Evolutionary conservation across 2,797 vertebrate species (phyloP).

Genomic region (Furcifer pardalis): DNA sequence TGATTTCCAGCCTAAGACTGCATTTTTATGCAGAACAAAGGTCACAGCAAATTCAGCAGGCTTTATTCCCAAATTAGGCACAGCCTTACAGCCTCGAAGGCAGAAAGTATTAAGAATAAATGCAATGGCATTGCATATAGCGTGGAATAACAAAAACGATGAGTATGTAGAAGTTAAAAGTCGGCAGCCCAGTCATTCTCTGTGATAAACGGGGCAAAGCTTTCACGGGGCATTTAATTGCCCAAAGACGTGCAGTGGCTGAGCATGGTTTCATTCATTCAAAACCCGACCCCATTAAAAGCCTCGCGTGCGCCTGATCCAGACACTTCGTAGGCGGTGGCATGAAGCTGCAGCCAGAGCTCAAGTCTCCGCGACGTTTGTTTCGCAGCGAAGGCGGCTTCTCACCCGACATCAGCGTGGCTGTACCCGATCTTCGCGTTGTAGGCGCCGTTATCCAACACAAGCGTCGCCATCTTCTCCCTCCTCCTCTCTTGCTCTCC

Average conservation of each 20-base stretch:
- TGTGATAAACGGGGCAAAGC: neutral
- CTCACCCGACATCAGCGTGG: constrained; percentile 88
- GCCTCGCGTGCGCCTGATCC: no score
- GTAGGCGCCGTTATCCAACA: constrained; percentile 94
- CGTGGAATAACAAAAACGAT: no score
- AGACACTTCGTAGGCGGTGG: neutral
- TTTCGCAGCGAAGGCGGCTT: neutral
- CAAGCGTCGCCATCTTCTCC: constrained; percentile 87
- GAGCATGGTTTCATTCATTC: neutral
- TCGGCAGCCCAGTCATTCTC: neutral
- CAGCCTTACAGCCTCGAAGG: neutral
- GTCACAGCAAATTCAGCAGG: neutral
- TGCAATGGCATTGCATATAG: no score
- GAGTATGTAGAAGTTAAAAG: no score
- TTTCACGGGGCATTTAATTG: neutral
- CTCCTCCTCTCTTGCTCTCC: accelerated
- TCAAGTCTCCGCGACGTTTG: neutral
- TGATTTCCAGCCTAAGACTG: neutral
- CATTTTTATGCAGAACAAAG: neutral
- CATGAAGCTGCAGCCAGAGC: neutral
- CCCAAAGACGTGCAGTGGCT: neutral
- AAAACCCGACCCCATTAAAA: no score
- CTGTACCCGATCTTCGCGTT: constrained; percentile 95
- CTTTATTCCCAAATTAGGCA: neutral
- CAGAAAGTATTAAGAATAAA: no score